Evolutionary conservation across 1,140 invertebrate species (phyloP), one percentile per base, ranked within the genome.

Genomic region (Pectinophora gossypiella): DNA sequence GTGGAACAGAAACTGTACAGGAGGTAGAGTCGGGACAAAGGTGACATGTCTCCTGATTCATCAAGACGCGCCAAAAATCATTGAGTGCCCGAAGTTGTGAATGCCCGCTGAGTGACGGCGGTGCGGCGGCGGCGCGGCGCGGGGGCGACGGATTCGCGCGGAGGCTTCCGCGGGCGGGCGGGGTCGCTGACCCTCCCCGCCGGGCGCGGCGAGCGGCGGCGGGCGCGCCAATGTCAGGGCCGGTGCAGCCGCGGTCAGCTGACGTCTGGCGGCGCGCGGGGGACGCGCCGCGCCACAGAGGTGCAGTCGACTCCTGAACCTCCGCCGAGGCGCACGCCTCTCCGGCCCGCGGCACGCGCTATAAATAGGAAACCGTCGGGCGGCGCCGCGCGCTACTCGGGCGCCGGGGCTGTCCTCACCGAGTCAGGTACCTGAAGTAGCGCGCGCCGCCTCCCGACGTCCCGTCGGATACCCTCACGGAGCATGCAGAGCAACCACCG

Each of bases 341-440:
- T 61, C 55, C 45, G 48, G 32, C 32, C n/a, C 54, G 60, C 54
- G 48, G 42, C 38, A 48, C 63, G 67, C 71, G 72, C 68, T 74
- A 68, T 72, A 52, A 68, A 72, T 76, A 76, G 70, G 54, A 70
- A 20, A 19, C 13, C 32, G 45, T 54, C 67, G 59, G 68, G 70
- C 70, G 75, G 62, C 54, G 73, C 65, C 75, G 75, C 76, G 82
- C 79, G 78, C 82, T 82, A 82, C 79, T 78, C 78, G 56, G 81
- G 77, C 81, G 78, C 79, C 79, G 67, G 68, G 76, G 68, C 78
- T 83, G 91, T 91, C 88, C 87, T 89, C 77, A 77, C 79, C 75
- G 84, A 96, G 95, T 96, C 95, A 97, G 95, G 95, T 97, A 97
- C 95, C 95, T 96, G 95, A 96, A 97, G 95, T 97, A 97, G 95